phyloP scores from a whole-genome alignment of 2,888 invertebrate genomes.

The Galeruca laticollis region DNA sequence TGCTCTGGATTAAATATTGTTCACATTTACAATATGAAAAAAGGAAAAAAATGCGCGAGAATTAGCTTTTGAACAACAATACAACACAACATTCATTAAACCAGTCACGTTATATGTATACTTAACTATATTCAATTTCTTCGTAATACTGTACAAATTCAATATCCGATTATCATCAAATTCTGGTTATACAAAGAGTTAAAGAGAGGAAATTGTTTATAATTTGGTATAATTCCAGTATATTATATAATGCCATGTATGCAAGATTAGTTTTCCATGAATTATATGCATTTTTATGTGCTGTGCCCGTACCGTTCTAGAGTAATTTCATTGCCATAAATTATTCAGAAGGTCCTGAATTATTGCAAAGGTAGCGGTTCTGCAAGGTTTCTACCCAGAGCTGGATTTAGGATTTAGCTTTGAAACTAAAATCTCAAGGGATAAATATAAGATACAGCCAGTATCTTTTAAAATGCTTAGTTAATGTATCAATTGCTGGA shows the following conservation, averaged over 20 bases:
- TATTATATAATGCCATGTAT: not conserved
- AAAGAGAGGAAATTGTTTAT: not conserved
- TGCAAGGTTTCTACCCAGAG: conserved; percentile 6
- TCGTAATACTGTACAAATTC: not conserved
- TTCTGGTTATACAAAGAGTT: no score
- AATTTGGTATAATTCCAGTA: not conserved
- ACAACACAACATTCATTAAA: no score
- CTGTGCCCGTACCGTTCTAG: conserved; percentile 4
- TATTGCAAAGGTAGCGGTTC: conserved; percentile 15
- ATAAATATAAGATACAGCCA: not conserved
- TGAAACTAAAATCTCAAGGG: not conserved
- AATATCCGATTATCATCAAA: no score
- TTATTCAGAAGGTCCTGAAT: conserved; percentile 24
- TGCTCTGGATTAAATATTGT: no score
- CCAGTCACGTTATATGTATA: no score
- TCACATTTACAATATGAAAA: no score
- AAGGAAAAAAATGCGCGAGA: no score
- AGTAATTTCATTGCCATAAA: conserved; percentile 33
- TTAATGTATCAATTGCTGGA: no score
- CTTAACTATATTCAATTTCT: not conserved
- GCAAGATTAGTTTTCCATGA: conserved; percentile 21
- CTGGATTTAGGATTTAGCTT: not conserved
- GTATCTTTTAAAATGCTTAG: not conserved
- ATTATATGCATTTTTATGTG: conserved; percentile 28
- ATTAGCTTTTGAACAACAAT: no score